phyloP scores from a whole-genome alignment of 1,140 invertebrate genomes.

The Zaprionus tsacasi region DNA sequence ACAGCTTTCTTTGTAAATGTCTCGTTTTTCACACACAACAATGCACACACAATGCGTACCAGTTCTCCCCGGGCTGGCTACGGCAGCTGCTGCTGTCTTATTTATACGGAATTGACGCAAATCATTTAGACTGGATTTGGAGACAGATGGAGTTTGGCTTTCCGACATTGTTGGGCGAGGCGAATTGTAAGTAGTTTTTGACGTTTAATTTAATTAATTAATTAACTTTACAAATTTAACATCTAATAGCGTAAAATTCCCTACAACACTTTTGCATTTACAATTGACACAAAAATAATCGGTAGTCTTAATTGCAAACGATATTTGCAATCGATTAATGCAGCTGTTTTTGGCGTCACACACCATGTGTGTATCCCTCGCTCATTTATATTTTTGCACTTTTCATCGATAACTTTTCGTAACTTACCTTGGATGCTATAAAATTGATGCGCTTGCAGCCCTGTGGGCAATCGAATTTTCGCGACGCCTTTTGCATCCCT shows the following conservation, averaged over 20 bases:
- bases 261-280: conserved; percentile 36
- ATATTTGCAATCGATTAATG: neutral
- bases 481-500: conserved; percentile 56
- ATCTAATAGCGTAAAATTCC: conserved; percentile 25
- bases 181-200: conserved; percentile 26
- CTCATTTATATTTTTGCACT: neutral
- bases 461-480: conserved; percentile 32
- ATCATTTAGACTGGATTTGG: conserved; percentile 73
- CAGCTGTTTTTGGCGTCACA: conserved; percentile 2
- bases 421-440: neutral
- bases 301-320: conserved; percentile 17
- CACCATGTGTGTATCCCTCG: neutral
- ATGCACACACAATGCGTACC: conserved; percentile 54
- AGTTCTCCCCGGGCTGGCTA: conserved; percentile 53
- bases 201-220: conserved; percentile 59
- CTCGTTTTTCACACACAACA: conserved; percentile 3
- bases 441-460: conserved; percentile 21
- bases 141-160: conserved; percentile 55
- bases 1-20: neutral
- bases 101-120: conserved; percentile 82
- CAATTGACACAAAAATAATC: conserved; percentile 33
- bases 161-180: conserved; percentile 63
- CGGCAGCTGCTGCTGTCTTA: conserved; percentile 55
- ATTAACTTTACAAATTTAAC: conserved; percentile 35
- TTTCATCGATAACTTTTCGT: neutral